A percentile compares a stretch with the other conserved stretches of the same genome.
These are phyloP conservation scores for Sapayoa aenigma DNA, from an alignment of 2,113 vertebrate genomes.

Conservation along the genomic window DNA sequence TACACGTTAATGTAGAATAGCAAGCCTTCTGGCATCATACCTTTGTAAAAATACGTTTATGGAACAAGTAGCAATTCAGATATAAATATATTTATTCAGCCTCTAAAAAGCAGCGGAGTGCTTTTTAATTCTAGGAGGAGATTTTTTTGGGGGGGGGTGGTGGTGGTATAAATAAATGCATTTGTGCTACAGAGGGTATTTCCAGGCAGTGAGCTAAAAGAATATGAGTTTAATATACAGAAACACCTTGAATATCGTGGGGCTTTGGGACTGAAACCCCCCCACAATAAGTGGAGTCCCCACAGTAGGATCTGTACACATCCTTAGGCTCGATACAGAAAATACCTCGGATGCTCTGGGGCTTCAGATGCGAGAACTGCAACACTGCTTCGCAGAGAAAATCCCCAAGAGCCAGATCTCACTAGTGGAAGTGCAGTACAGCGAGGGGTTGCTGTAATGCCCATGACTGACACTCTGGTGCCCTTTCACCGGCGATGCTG, in stretches of 20 bases:
- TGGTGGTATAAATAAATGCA: not conserved
- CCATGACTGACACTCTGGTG: not conserved
- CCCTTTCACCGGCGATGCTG: not conserved
- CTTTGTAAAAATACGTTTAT: not conserved
- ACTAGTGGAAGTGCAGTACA: too few species aligned
- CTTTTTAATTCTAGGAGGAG: not conserved
- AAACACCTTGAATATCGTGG: too few species aligned
- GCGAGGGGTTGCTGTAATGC: too few species aligned
- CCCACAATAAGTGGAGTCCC: too few species aligned
- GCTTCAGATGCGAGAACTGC: too few species aligned
- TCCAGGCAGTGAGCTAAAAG: not conserved
- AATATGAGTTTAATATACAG: not conserved
- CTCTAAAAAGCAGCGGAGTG: not conserved
- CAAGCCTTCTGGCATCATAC: not conserved
- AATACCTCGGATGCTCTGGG: too few species aligned
- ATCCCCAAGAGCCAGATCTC: too few species aligned
- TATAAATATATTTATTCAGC: not conserved
- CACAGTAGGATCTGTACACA: too few species aligned
- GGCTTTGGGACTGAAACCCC: too few species aligned
- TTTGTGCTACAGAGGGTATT: not conserved
- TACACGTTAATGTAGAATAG: not conserved
- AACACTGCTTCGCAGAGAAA: too few species aligned
- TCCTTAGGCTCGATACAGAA: too few species aligned
- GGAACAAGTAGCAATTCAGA: not conserved
- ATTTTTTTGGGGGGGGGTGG: too few species aligned